Percentiles rank a stretch among this genome's conserved stretches.
phyloP scores from a whole-genome alignment of 2,888 invertebrate species.

The Dugesia japonica region DNA sequence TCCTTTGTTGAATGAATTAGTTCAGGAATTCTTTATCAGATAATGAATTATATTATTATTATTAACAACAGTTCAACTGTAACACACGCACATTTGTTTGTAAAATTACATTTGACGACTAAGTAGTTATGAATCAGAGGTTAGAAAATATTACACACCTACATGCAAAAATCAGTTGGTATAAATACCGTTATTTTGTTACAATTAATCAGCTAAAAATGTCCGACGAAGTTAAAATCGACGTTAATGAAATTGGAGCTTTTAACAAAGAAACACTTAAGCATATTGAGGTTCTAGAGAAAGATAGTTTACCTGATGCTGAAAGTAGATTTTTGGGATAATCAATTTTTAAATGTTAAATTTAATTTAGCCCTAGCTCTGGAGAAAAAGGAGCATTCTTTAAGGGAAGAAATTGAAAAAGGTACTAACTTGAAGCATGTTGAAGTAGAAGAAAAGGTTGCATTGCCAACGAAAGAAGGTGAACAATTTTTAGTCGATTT shows the following conservation, averaged over 20 bases:
- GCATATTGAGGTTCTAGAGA: not conserved
- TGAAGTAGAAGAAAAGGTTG: not conserved
- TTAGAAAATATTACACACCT: no score
- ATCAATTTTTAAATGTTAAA: no score
- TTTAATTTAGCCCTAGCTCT: not conserved
- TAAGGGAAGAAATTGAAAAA: not conserved
- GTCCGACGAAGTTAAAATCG: not conserved
- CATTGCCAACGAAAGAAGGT: not conserved
- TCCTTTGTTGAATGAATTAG: no score
- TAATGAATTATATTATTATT: no score
- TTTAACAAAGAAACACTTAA: not conserved
- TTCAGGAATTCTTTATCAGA: no score
- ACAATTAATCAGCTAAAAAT: not conserved
- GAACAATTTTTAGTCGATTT: not conserved
- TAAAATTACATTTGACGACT: no score
- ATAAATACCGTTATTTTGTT: no score
- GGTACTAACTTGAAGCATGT: not conserved
- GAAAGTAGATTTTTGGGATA: not conserved
- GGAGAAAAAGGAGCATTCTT: not conserved
- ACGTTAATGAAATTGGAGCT: not conserved
- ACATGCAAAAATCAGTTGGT: no score
- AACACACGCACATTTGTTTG: no score
- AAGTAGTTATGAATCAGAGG: no score
- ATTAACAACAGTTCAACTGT: no score
- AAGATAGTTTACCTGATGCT: not conserved